Percentiles rank a stretch among this genome's conserved stretches.
These are phyloP conservation scores for Sebastolobus altivelis DNA, from an alignment of 2,797 vertebrate species.

Conservation along the genomic window DNA sequence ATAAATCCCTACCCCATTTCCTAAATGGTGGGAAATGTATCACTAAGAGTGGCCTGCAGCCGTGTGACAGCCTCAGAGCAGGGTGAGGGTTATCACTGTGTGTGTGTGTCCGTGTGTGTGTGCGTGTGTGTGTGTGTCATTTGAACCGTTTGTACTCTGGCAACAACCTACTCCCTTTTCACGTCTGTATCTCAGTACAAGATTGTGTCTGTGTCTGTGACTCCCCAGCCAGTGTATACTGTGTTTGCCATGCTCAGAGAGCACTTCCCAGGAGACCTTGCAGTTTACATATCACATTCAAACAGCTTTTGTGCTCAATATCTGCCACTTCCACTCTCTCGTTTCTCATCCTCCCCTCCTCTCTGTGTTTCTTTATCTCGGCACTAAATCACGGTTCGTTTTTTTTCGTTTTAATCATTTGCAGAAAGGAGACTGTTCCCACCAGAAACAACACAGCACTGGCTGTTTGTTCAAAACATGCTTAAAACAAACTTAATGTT, in stretches of 20 bases:
- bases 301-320: constrained; percentile 75
- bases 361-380: not conserved
- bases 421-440: constrained; percentile 14
- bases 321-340: constrained; percentile 65
- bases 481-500: constrained; percentile 8
- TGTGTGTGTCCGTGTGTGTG: constrained; percentile 27
- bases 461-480: constrained; percentile 4
- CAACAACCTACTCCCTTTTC: constrained; percentile 58
- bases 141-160: constrained; percentile 55
- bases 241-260: constrained; percentile 63
- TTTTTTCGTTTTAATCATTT: constrained; percentile 36
- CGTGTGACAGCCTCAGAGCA: constrained; percentile 53
- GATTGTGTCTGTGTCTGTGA: constrained; percentile 60
- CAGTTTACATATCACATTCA: constrained; percentile 82
- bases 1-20: constrained; percentile 81
- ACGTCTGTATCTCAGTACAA: constrained; percentile 58
- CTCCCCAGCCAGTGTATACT: constrained; percentile 47
- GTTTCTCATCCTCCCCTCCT: constrained; percentile 26
- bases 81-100: constrained; percentile 45
- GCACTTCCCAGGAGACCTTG: constrained; percentile 72
- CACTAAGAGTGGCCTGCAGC: constrained; percentile 74
- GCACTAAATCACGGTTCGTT: not conserved
- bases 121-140: constrained; percentile 49
- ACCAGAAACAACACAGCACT: not conserved
- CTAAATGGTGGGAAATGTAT: constrained; percentile 80